Base-by-base conservation (phyloP, 1,140 invertebrate species). In the Leptinotarsa undecemlineata region DNA sequence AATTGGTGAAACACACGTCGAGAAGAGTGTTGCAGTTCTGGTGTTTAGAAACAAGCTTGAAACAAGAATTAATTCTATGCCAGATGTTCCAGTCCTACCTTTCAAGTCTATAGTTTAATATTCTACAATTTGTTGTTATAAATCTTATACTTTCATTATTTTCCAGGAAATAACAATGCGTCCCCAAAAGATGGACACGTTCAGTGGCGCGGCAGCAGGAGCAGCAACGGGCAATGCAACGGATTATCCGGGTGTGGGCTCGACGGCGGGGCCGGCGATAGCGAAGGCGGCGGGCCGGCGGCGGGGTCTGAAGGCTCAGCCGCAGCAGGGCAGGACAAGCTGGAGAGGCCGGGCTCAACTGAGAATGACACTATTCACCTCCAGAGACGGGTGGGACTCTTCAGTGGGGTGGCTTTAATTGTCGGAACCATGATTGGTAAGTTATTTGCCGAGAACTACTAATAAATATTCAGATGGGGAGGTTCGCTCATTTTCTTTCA, bases 381-480 rank as follows among this genome's bases (percentile, higher is more conserved):
- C 94, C 93, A 96, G 94, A 95, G 94, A 95, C 93, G 94, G 94
- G 93, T 98, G 91, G 96, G 95, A 93, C 94, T 96, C 93, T 90
- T 96, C 94, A 96, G 94, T 95, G 95, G 95, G 93, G 94, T 96
- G 92, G 95, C 95, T 94, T 90, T 97, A 95, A 96, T 97, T 87
- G 95, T 96, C 81, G 95, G 95, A 82, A 96, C 95, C 76, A 96
- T 96, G 95, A 96, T 96, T 81, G 95, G 93, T 94, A 86, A 88
- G 86, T 57, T 42, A 42, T 42, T 42, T 42, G 33, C 0, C 6
- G 33, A 42, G 0, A 42, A 11, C 8, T 42, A 42, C 8, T 42
- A 11, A 42, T 33, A 33, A 33, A 33, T 33, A 11, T 42, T 11
- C 33, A 42, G 8, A 42, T 42, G 8, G 33, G 33, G 33, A 42